Percentiles rank a stretch among this genome's conserved stretches.
phyloP scores from a whole-genome alignment of 2,797 vertebrate species.

The Scleropages formosus region DNA sequence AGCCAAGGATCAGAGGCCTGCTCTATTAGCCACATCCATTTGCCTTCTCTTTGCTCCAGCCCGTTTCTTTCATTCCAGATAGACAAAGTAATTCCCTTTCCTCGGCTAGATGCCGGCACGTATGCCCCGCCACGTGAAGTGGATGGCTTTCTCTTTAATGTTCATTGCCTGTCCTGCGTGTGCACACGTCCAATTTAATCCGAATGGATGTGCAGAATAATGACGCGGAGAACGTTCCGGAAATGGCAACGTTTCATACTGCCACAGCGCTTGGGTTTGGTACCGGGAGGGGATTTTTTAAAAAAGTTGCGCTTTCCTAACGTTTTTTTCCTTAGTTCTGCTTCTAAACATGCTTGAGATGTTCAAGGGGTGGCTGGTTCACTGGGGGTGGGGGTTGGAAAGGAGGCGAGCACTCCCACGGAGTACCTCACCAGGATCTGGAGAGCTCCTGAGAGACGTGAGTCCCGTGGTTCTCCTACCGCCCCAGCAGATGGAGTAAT shows the following conservation, averaged over 20 bases:
- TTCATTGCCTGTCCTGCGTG: slow-evolving; percentile 10
- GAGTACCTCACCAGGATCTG: not conserved
- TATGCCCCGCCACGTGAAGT: slow-evolving; percentile 3
- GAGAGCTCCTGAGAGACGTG: not conserved
- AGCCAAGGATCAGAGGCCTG: slow-evolving; percentile 70
- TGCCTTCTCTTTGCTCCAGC: slow-evolving; percentile 57
- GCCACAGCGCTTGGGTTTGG: not conserved
- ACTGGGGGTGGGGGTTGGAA: too few species aligned
- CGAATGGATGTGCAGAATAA: not conserved
- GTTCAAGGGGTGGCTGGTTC: too few species aligned
- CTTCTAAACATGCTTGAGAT: not conserved
- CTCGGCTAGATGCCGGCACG: not conserved
- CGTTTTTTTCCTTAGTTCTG: not conserved
- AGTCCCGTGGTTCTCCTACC: slow-evolving; percentile 34
- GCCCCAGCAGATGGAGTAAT: slow-evolving; percentile 72
- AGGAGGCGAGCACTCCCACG: too few species aligned
- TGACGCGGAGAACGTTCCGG: not conserved
- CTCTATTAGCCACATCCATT: slow-evolving; percentile 76
- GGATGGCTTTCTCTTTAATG: slow-evolving; percentile 6
- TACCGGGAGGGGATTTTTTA: not conserved
- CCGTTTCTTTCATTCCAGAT: slow-evolving; percentile 31
- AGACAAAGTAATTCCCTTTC: slow-evolving; percentile 1
- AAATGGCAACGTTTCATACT: not conserved
- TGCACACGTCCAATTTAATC: not conserved
- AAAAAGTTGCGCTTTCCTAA: not conserved